Conservation (phyloP, 2,797 vertebrate genomes). For the Lutjanus campechanus region DNA sequence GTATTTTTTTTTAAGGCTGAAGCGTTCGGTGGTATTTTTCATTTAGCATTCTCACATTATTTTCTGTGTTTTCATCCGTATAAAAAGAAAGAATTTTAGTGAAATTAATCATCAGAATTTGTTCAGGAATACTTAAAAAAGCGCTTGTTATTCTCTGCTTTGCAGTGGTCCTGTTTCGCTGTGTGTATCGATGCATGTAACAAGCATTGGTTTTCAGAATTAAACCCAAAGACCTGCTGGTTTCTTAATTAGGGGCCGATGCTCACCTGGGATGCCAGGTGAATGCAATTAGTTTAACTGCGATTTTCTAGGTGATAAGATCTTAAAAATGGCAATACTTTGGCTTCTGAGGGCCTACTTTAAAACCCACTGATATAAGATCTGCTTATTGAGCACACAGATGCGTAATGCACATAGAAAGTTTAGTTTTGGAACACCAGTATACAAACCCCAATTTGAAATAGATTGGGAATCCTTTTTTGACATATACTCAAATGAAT, state of each 20-base stretch:
- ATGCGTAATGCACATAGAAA: background rate
- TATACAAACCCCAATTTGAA: too few relatives aligned
- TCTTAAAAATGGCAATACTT: background rate
- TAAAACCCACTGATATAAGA: background rate
- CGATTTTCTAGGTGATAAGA: background rate
- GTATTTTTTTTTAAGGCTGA: background rate
- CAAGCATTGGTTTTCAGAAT: constrained; percentile 1
- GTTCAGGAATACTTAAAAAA: background rate
- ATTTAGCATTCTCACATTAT: background rate
- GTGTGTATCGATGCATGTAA: constrained; percentile 8
- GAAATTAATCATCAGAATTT: background rate
- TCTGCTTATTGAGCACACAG: too few relatives aligned
- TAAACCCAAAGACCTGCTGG: background rate
- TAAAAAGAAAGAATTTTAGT: too few relatives aligned
- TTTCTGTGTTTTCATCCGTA: background rate
- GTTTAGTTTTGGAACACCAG: background rate
- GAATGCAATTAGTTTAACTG: constrained; percentile 19
- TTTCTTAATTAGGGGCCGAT: constrained; percentile 22
- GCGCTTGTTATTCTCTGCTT: background rate
- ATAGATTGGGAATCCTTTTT: too few relatives aligned
- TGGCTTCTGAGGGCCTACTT: background rate
- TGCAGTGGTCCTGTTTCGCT: background rate
- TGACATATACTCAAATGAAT: too few relatives aligned
- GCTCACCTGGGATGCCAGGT: constrained; percentile 20
- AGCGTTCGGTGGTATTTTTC: background rate